Evolutionary conservation across 1,140 invertebrate species (phyloP), one percentile per base, ranked within the genome.

Genomic region (Drosophila hydei): DNA sequence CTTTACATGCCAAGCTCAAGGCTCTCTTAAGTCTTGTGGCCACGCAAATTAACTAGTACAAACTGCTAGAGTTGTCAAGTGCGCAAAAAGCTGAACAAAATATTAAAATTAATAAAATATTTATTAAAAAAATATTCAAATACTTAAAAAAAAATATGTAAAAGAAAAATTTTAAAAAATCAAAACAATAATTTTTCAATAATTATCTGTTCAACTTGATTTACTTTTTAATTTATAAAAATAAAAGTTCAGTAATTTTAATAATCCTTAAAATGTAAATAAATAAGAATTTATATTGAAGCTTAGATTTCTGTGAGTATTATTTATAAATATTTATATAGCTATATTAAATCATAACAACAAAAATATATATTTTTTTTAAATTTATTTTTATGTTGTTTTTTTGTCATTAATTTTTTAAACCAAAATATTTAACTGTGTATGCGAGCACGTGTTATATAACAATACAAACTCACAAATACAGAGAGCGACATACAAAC

Each of bases 401-500:
- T 9, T 16, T 27, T 21, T 7, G 0, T 12, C 25, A 30, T n/a
- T n/a, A 7, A 21, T 8, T 11, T 12, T 30, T 23, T n/a, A 2
- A 45, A 16, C 2, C 1, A 12, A 30, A 6, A 40, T 62, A 65
- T 72, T 23, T 43, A 0, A 3, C 68, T 67, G 72, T 79, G 72
- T 11, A 45, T 3, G 0, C 8, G 30, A 63, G 18, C 65, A 85
- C 62, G 77, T 81, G 81, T 88, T 81, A 88, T 72, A 77, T 85
- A 85, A 88, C 45, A 55, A 64, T 6, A 64, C 50, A 45, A 21
- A 67, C 45, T 9, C 30, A 33, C 23, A 67, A 23, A 3, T 21
- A 42, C 2, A 51, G 12, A 50, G 36, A 38, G 36, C 14, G 21
- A 33, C 25, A 11, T 9, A 12, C 23, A 9, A 25, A 8, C 45